These are phyloP conservation scores for Aleiodes sp. DNA, from an alignment of 1,140 invertebrate species.

Conservation along the genomic window DNA sequence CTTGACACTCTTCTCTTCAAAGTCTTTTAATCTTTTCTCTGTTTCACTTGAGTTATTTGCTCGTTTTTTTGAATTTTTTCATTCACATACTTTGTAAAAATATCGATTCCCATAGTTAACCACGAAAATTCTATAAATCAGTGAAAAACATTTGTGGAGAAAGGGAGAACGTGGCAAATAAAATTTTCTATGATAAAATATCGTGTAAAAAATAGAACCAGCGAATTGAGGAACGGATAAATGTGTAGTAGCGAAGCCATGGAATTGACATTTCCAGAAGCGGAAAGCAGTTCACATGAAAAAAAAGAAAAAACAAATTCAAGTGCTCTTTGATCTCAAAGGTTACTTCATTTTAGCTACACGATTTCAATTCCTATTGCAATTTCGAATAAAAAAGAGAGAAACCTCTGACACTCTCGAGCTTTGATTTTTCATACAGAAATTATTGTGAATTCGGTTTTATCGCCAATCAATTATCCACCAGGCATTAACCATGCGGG, in stretches of 20 bases:
- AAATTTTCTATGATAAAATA: background rate
- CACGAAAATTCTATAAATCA: no score
- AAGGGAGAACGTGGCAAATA: no score
- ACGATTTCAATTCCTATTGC: background rate
- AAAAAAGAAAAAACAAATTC: background rate
- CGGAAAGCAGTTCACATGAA: background rate
- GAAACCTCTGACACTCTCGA: no score
- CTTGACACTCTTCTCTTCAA: no score
- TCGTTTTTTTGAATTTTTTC: no score
- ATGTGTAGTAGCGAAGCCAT: background rate
- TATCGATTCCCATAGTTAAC: no score
- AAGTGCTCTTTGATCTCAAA: constrained; percentile 5
- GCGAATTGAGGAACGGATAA: background rate
- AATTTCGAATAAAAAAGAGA: background rate
- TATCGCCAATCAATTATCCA: background rate
- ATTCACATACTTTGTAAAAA: no score
- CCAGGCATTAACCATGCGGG: background rate
- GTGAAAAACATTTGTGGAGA: no score
- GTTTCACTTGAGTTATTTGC: no score
- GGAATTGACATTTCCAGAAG: constrained; percentile 6
- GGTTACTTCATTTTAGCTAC: background rate
- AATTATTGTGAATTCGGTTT: background rate
- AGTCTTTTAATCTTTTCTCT: no score
- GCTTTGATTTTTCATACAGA: constrained; percentile 7
- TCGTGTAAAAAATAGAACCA: background rate